phyloP scores from a whole-genome alignment of 2,797 vertebrate genomes.

The Vultur gryphus region DNA sequence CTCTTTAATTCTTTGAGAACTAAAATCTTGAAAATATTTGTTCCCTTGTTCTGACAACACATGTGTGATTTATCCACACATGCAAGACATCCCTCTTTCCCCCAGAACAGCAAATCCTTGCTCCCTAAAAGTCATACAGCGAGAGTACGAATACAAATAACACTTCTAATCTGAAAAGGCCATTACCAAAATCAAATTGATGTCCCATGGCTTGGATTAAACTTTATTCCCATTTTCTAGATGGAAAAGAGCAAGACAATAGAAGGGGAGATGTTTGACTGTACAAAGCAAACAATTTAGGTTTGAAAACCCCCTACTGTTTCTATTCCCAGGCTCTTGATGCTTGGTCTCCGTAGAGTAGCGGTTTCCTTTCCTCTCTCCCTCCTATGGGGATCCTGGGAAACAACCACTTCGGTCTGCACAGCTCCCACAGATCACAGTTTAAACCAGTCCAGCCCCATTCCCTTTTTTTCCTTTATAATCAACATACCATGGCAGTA shows the following conservation, averaged over 20 bases:
- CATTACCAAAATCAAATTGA: background rate
- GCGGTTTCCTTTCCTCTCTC: background rate
- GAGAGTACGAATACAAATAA: background rate
- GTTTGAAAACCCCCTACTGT: background rate
- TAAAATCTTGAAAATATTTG: background rate
- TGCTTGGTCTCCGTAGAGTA: background rate
- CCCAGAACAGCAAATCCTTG: background rate
- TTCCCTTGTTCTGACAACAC: background rate
- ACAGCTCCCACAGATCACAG: background rate
- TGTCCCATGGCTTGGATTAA: background rate
- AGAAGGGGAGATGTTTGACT: background rate
- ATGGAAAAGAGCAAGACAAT: background rate
- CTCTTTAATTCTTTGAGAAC: background rate
- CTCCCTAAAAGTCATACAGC: background rate
- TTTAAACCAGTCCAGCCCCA: background rate
- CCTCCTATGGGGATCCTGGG: conserved; percentile 23
- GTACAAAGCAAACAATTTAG: background rate
- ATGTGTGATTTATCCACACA: rapidly evolving
- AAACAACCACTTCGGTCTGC: background rate
- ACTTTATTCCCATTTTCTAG: background rate
- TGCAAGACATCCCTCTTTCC: background rate
- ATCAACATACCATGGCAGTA: background rate
- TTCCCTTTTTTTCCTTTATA: background rate
- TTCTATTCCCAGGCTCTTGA: background rate
- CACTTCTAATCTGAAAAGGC: background rate